Evolutionary conservation across 2,113 vertebrate species (phyloP), one percentile per base, ranked within the genome.

Genomic region (Propithecus coquereli): DNA sequence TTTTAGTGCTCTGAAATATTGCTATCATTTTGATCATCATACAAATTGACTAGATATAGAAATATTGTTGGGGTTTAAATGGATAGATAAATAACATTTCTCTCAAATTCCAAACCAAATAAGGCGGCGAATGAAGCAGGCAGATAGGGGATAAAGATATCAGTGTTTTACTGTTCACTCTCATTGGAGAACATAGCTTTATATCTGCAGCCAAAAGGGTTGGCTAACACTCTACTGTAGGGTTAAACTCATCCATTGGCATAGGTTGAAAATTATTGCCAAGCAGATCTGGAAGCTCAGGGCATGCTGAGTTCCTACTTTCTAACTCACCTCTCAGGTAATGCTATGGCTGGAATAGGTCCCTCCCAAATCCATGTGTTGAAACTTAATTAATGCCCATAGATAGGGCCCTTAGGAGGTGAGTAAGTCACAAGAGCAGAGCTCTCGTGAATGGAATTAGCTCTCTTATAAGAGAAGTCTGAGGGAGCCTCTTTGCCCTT

Each of bases 1-100:
- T 94, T 92, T 76, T 47, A 84, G 27, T 70, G 63, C 34, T 90
- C 23, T 94, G 27, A 94, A 93, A 94, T 32, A 87, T 20, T 80
- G 45, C 74, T 73, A 66, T 47, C 63, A 85, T 71, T 85, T 90
- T 86, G 34, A 95, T 90, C 57, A 90, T 20, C 50, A 45, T 23
- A 93, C 47, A 90, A 81, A 93, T 25, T 73, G n/a, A 54, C 14
- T 13, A 45, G 27, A 77, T 45, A 77, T 52, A 85, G 70, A 83
- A 59, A 27, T 52, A 87, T 77, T 25, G 43, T 17, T 82, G 2
- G 40, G 30, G 3, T 92, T 77, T 50, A 34, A 77, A 47, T 11
- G 45, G 27, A 91, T 8, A 12, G 17, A 87, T 47, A 88, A 80
- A 63, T 61, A 96, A 82, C 3, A 81, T 8, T 76, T 54, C 30